Evolutionary conservation across 35 echinoderm and acorn worm genomes (phyloP).

Genomic region (Hemicentrotus pulcherrimus): DNA sequence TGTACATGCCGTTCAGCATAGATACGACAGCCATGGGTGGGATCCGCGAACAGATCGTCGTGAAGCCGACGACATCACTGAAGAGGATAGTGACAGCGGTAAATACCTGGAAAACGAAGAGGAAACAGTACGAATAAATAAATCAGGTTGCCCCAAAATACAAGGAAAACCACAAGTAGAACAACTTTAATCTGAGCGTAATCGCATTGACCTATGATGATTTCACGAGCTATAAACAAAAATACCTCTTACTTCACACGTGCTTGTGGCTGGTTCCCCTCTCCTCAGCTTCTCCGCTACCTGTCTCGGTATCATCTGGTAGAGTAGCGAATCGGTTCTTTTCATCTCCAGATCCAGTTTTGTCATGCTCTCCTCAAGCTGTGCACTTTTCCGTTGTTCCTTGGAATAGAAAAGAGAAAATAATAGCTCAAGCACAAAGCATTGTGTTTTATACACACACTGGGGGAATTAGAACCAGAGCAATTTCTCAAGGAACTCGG

Average conservation of each 20-base stretch:
- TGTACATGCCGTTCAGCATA: slow-evolving; percentile 97
- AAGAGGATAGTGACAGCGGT: slow-evolving; percentile 86
- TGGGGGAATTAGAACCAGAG: neutral
- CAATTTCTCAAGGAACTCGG: too few species aligned
- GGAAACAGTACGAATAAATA: too few species aligned
- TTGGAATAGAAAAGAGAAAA: neutral
- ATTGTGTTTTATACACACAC: neutral
- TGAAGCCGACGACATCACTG: slow-evolving; percentile 98
- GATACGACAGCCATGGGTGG: slow-evolving; percentile 94
- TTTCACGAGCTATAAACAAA: too few species aligned
- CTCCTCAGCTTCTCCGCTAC: slow-evolving; percentile 91
- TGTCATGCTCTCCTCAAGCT: slow-evolving; percentile 92
- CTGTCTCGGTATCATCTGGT: slow-evolving; percentile 95
- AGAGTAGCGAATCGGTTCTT: slow-evolving; percentile 86
- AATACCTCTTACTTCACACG: slow-evolving; percentile 81
- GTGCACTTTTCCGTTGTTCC: slow-evolving; percentile 89
- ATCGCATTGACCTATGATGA: too few species aligned
- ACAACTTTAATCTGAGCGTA: too few species aligned
- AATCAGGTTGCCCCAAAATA: too few species aligned
- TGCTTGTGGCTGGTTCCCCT: slow-evolving; percentile 92
- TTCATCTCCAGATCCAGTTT: slow-evolving; percentile 96
- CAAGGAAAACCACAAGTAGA: too few species aligned
- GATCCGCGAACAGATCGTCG: slow-evolving; percentile 90
- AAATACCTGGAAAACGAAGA: slow-evolving; percentile 67
- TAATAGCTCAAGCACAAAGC: neutral